Evolutionary conservation across 2,113 vertebrate genomes (phyloP).

Genomic region (Bambusicola thoracicus): DNA sequence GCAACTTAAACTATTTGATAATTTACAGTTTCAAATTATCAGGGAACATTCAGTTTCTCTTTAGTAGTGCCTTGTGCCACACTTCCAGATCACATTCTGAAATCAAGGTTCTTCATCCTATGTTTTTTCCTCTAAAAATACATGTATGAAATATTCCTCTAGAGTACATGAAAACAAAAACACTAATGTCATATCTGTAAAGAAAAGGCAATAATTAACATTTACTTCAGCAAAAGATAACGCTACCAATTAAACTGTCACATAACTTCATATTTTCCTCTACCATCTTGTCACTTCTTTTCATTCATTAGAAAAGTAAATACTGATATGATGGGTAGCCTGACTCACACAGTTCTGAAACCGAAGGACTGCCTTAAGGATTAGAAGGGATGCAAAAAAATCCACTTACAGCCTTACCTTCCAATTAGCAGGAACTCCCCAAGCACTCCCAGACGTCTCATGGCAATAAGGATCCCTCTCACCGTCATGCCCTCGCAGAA

Average conservation of each 20-base stretch:
- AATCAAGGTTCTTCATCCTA: neutral
- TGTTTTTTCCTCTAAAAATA: neutral
- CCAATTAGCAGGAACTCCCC: slow-evolving; percentile 95
- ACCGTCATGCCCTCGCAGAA: slow-evolving; percentile 99
- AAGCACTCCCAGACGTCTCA: slow-evolving; percentile 90
- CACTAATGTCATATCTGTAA: too few relatives aligned
- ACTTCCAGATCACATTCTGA: neutral
- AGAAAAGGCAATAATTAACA: neutral
- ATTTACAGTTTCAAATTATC: neutral
- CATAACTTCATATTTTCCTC: neutral
- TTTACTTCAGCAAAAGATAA: neutral
- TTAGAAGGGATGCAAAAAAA: accelerated
- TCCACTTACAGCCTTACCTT: slow-evolving; percentile 80
- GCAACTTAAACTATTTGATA: neutral
- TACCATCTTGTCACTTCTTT: neutral
- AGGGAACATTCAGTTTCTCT: neutral
- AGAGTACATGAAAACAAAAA: neutral
- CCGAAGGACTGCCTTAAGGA: neutral
- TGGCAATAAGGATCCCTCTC: slow-evolving; percentile 92
- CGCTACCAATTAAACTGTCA: accelerated
- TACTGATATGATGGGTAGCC: neutral
- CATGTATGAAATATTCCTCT: neutral
- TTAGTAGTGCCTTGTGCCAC: neutral
- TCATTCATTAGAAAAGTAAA: neutral
- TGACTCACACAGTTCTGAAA: neutral